phyloP scores from a whole-genome alignment of 2,113 vertebrate genomes.

The Melanocharis versteri region DNA sequence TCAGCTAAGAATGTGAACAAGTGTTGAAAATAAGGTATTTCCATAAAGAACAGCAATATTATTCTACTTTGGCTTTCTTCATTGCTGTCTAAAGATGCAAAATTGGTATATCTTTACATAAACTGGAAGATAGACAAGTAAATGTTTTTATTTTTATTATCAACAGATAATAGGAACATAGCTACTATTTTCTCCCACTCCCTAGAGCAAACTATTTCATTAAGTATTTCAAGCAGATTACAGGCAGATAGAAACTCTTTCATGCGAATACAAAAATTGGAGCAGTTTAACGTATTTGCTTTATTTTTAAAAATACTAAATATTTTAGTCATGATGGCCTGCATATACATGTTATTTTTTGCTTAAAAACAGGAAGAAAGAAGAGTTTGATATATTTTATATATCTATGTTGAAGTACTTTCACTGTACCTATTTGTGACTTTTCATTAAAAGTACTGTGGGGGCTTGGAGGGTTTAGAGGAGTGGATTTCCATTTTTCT shows the following conservation, averaged over 20 bases:
- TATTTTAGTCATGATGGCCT: neutral
- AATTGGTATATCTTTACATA: neutral
- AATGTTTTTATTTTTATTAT: neutral
- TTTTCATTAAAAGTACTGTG: neutral
- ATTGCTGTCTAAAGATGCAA: neutral
- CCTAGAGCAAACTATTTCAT: neutral
- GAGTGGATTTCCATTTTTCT: neutral
- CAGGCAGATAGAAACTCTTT: neutral
- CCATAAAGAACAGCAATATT: neutral
- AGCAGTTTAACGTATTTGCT: neutral
- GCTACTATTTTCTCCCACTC: neutral
- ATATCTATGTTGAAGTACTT: neutral
- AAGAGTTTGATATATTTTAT: neutral
- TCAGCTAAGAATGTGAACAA: neutral
- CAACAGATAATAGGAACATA: neutral
- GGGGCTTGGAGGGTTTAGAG: accelerated
- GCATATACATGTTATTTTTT: neutral
- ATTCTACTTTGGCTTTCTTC: neutral
- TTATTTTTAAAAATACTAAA: neutral
- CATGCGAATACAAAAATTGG: neutral
- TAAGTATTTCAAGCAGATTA: neutral
- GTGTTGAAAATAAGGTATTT: neutral
- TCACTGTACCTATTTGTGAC: neutral
- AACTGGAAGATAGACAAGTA: neutral
- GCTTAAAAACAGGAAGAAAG: neutral